Conservation (phyloP, 2,113 vertebrate species). For the Hiodon tergisus region DNA sequence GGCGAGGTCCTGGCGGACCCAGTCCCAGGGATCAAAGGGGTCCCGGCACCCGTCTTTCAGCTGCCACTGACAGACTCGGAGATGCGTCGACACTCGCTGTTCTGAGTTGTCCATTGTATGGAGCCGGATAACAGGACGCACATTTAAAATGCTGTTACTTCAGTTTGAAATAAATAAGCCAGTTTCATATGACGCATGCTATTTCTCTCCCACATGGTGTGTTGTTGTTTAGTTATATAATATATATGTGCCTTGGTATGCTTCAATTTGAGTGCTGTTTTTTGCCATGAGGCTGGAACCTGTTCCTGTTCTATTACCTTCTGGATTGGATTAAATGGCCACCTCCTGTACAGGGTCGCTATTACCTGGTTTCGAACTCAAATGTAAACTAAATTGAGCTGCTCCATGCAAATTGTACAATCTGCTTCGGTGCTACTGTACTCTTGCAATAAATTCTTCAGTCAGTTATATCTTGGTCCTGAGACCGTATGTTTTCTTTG, state of each 20-base stretch:
- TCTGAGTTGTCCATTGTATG: constrained; percentile 14
- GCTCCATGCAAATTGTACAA: not conserved
- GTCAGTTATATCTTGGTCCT: not conserved
- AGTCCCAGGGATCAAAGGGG: not conserved
- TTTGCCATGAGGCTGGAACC: not conserved
- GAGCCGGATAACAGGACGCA: not conserved
- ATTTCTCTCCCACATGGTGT: too few relatives aligned
- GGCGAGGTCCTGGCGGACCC: constrained; percentile 7
- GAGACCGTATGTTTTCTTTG: not conserved
- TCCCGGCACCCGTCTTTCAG: not conserved
- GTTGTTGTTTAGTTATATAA: too few relatives aligned
- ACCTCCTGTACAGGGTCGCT: not conserved
- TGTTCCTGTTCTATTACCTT: not conserved
- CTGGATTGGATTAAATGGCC: not conserved
- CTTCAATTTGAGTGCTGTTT: not conserved
- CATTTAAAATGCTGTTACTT: not conserved
- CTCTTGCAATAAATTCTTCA: constrained; percentile 16
- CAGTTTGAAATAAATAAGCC: too few relatives aligned
- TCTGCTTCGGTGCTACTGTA: constrained; percentile 9
- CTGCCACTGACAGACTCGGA: constrained; percentile 19
- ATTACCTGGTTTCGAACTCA: not conserved
- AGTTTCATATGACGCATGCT: too few relatives aligned
- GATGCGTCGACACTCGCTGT: constrained; percentile 29
- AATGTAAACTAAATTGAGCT: not conserved
- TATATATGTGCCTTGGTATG: not conserved